Percentiles rank a stretch among this genome's conserved stretches.
These are phyloP conservation scores for Torymus aiolomorphi DNA, from an alignment of 2,888 invertebrate genomes.

Conservation along the genomic window DNA sequence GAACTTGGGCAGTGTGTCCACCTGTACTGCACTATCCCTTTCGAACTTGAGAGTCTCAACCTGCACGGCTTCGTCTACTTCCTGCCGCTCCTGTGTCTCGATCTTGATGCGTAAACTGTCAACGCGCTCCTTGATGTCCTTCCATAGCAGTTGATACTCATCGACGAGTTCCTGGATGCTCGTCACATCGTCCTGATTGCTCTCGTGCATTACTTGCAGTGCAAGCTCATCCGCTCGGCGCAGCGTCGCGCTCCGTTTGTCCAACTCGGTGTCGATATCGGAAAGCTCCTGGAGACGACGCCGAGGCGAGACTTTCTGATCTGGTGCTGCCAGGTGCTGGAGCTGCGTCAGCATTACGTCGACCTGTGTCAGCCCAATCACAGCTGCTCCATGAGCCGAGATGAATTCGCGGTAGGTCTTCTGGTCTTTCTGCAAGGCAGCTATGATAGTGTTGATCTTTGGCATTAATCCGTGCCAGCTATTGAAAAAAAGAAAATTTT, in stretches of 20 bases:
- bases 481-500: background rate
- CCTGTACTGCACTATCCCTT: conserved; percentile 87
- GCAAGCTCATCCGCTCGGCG: conserved; percentile 80
- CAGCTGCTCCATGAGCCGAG: conserved; percentile 83
- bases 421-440: conserved; percentile 79
- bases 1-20: conserved; percentile 84
- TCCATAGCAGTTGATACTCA: conserved; percentile 82
- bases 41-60: conserved; percentile 87
- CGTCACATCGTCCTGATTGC: conserved; percentile 78
- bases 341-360: conserved; percentile 85
- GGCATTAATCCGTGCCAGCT: conserved; percentile 82
- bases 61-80: conserved; percentile 80
- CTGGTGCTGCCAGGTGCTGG: conserved; percentile 79
- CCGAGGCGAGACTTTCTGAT: conserved; percentile 75
- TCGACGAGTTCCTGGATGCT: conserved; percentile 80
- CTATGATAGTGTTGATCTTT: conserved; percentile 79
- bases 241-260: conserved; percentile 77
- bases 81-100: conserved; percentile 68
- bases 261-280: conserved; percentile 79
- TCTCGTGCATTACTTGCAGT: conserved; percentile 79
- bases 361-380: conserved; percentile 83
- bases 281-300: conserved; percentile 76
- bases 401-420: conserved; percentile 83
- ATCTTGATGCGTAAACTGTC: conserved; percentile 73
- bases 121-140: conserved; percentile 79